Base-by-base conservation (phyloP, 1,140 invertebrate species). In the Pinna nobilis region DNA sequence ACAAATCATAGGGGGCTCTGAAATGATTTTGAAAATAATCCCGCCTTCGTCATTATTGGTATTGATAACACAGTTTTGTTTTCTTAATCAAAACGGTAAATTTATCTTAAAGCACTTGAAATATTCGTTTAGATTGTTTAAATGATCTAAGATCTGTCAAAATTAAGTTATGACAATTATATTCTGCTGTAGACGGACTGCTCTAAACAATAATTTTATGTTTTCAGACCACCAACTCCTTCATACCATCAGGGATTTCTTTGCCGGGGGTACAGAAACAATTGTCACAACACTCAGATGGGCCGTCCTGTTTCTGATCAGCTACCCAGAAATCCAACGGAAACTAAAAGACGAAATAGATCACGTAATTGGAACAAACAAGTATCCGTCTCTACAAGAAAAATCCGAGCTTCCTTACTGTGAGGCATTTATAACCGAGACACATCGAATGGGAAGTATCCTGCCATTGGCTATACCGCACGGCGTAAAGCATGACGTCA, bases 211-310 rank as follows among this genome's bases (percentile, higher is more conserved):
- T 20, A 11, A 53, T 25, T 18, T 50, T 50, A 44, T 57, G 4
- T 44, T 44, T 50, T 23, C 11, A 75, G 74, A 70, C 28, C 6
- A 70, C 9, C 68, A 70, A 39, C 53, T 76, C 11, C 20, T 18
- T 9, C 93, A 0, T 95, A 95, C 0, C 84, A 97, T 23, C 91
- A 93, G 33, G 97, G 96, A 98, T 88, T 89, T 97, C 63, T 96
- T 95, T 82, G 95, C 95, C 0, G 95, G 96, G 32, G 95, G 95
- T 1, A 91, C 94, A n/a, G 96, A 98, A 83, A 97, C 96, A 0
- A 94, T 95, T 0, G 88, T 95, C 30, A 93, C 94, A 0, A 95
- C 95, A 0, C 83, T 97, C 9, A 91, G 93, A 23, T 98, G 96
- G 96, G 94, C 95, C 77, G 87, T 97, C 15, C 88, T 98, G 3